Conservation (phyloP, 2,113 vertebrate genomes). For the Mus pahari region DNA sequence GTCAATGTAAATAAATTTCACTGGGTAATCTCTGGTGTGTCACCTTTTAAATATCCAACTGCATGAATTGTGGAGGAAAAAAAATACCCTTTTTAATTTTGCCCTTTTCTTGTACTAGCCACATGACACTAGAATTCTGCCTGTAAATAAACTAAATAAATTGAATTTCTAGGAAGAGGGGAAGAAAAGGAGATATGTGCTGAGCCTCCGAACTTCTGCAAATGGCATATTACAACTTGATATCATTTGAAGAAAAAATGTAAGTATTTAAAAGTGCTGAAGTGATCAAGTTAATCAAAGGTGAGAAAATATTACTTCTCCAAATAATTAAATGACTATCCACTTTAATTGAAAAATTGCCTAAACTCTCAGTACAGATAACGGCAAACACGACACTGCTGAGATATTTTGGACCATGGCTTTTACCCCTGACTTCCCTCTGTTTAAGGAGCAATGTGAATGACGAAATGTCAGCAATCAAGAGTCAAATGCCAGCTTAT, state of each 20-base stretch:
- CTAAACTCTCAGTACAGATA: conserved; percentile 77
- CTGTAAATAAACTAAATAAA: conserved; percentile 70
- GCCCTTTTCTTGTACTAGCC: conserved; percentile 45
- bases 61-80: conserved; percentile 10
- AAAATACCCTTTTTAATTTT: background rate
- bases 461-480: conserved; percentile 51
- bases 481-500: conserved; percentile 47
- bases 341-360: conserved; percentile 84
- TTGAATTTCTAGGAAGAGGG: conserved; percentile 63
- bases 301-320: conserved; percentile 65
- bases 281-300: conserved; percentile 81
- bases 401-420: conserved; percentile 81
- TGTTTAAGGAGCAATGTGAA: conserved; percentile 23
- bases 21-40: conserved; percentile 32
- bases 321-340: conserved; percentile 81
- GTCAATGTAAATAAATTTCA: conserved; percentile 37
- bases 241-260: conserved; percentile 72
- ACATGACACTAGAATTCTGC: conserved; percentile 47
- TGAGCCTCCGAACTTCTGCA: background rate
- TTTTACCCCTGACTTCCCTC: conserved; percentile 72
- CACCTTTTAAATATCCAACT: conserved; percentile 68
- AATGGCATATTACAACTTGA: conserved; percentile 19
- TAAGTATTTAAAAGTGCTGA: conserved; percentile 77
- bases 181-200: background rate
- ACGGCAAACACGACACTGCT: conserved; percentile 77